Evolutionary conservation across 2,888 invertebrate species (phyloP), one percentile per base, ranked within the genome.

Genomic region (Ophion slaviceki): DNA sequence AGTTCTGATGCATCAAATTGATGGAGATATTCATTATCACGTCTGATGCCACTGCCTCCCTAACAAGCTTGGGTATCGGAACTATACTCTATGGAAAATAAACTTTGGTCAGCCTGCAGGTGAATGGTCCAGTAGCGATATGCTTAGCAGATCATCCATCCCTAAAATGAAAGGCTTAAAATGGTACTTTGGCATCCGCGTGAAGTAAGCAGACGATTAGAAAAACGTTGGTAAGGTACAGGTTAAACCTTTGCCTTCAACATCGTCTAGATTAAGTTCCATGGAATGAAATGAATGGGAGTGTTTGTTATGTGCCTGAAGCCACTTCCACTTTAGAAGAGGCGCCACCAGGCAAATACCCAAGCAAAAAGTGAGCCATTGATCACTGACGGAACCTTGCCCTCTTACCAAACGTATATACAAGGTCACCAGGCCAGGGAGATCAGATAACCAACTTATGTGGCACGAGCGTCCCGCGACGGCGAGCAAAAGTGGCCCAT

Each of bases 381-480:
- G 40, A 79, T 79, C 61, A 68, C 36, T 24, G 17, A 17, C 40
- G 57, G 24, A 20, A 79, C 70, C 70, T 62, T 79, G 32, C 24
- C 61, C 61, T 28, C 61, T 61, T 40, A 20, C 40, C 32, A 20
- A 71, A 71, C 62, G 70, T 45, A 62, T 32, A 71, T 53, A 80
- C 40, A 62, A 14, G 32, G 45, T 62, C 47, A 61, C 11, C 14
- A 80, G 71, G 47, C 11, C 40, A 74, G 74, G 53, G 45, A 24
- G 32, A 80, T 74, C 66, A 64, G 80, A 80, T 80, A 80, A 74
- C 20, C 20, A 2, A 17, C 24, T 24, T 10, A 24, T 40, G 28
- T 36, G 40, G 8, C 40, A 8, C 40, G 40, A 20, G 57, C 14
- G 45, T 32, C 5, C 24, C 17, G 17, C 53, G 28, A 28, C 32